A percentile compares a stretch with the other conserved stretches of the same genome.
phyloP scores from a whole-genome alignment of 2,797 vertebrate genomes.

The Peromyscus nudipes region DNA sequence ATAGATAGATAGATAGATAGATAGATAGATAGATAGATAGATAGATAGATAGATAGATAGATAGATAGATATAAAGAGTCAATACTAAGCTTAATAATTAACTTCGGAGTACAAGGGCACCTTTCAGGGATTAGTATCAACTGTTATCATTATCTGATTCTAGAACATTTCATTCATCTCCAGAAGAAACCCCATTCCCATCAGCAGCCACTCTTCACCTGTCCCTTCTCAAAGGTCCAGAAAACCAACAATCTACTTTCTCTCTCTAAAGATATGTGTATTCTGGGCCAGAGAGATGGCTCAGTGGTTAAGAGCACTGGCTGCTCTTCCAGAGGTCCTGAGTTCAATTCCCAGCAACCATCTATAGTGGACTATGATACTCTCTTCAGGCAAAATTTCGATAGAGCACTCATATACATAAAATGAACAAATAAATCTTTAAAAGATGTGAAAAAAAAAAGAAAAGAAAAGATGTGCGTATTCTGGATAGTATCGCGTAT shows the following conservation, averaged over 20 bases:
- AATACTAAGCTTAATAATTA: background rate
- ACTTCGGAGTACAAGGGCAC: background rate
- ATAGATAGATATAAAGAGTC: background rate
- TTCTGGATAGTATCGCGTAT: background rate
- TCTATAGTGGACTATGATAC: background rate
- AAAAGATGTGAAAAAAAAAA: too few species aligned
- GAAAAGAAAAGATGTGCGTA: background rate
- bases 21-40: background rate
- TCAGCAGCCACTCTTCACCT: background rate
- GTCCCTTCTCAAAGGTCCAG: background rate
- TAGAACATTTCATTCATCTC: background rate
- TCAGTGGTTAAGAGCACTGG: background rate
- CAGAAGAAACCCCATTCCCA: background rate
- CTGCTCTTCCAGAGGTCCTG: background rate
- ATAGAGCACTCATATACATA: background rate
- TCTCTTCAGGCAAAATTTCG: background rate
- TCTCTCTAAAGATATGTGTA: background rate
- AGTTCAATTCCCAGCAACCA: background rate
- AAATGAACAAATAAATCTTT: background rate
- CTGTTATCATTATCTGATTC: background rate
- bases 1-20: too few species aligned
- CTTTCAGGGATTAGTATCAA: background rate
- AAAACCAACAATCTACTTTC: background rate
- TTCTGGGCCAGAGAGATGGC: background rate
- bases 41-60: background rate